phyloP scores from a whole-genome alignment of 2,888 invertebrate species.

The Zonitis immaculata region DNA sequence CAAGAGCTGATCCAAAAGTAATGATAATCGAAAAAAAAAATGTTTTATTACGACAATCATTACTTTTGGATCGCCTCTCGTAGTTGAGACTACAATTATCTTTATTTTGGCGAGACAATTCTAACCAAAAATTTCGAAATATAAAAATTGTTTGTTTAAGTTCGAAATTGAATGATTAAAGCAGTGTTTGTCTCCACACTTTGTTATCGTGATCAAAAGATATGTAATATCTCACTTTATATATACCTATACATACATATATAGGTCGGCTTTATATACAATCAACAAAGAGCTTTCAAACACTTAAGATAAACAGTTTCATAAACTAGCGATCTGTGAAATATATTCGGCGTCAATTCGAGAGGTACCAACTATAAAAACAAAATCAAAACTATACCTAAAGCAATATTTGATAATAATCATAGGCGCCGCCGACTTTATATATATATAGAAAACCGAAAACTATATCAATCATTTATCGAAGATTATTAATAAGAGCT shows the following conservation, averaged over 20 bases:
- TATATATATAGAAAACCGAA: not conserved
- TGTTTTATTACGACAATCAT: too few relatives aligned
- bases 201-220: not conserved
- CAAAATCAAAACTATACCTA: not conserved
- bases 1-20: too few relatives aligned
- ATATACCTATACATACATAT: too few relatives aligned
- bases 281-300: constrained; percentile 7
- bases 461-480: constrained; percentile 1
- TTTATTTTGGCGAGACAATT: too few relatives aligned
- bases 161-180: not conserved
- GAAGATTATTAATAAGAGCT: not conserved
- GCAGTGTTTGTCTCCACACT: not conserved
- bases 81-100: too few relatives aligned
- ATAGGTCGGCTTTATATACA: not conserved
- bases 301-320: constrained; percentile 7
- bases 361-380: not conserved
- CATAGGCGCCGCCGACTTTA: not conserved
- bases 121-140: too few relatives aligned
- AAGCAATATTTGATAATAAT: constrained; percentile 1
- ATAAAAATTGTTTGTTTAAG: not conserved
- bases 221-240: constrained; percentile 1
- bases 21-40: too few relatives aligned
- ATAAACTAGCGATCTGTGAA: constrained; percentile 1
- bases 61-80: too few relatives aligned
- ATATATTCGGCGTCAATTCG: not conserved